Evolutionary conservation across 2,113 vertebrate species (phyloP), one percentile per base, ranked within the genome.

Genomic region (Zosterops borbonicus): DNA sequence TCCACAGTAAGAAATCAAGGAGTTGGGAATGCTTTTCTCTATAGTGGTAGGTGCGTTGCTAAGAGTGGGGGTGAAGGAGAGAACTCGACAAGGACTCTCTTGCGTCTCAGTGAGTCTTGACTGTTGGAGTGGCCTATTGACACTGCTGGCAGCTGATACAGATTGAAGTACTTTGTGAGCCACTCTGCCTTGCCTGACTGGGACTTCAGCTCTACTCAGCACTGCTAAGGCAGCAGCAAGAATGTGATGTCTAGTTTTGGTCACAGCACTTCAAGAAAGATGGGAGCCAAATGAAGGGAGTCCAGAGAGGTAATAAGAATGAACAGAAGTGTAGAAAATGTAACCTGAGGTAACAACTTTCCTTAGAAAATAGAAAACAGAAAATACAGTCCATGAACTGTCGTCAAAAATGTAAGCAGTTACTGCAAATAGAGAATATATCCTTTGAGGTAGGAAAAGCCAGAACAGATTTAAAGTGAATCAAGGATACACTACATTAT

Each of bases 81-180:
- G 46, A 83, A 92, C n/a, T 3, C 42, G 76, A 95, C 81, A 95
- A 93, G 88, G 64, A 74, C 78, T 74, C 92, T 93, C 79, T 53
- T 87, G 86, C 86, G 81, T 64, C 79, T 86, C 92, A 49, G 60
- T 8, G 73, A 89, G 73, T 88, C 95, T 93, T 94, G 86, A 93
- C 94, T 92, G 76, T 39, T 89, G 79, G 73, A 93, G 73, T 90
- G 83, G 53, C 93, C 80, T 94, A 75, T 69, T 90, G 90, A 90
- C 79, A 68, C 65, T 76, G 53, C 49, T 73, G 76, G 92, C 83
- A 93, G 76, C 42, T 79, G 90, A 92, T 82, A 93, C 1, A 83
- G 39, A 60, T 28, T 90, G 83, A 96, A 96, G 93, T 68, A 68
- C 60, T 74, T 65, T 11, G 71, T 77, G 67, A 92, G 82, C 50